phyloP scores from a whole-genome alignment of 1,140 invertebrate genomes.

The Thaumatotibia leucotreta region DNA sequence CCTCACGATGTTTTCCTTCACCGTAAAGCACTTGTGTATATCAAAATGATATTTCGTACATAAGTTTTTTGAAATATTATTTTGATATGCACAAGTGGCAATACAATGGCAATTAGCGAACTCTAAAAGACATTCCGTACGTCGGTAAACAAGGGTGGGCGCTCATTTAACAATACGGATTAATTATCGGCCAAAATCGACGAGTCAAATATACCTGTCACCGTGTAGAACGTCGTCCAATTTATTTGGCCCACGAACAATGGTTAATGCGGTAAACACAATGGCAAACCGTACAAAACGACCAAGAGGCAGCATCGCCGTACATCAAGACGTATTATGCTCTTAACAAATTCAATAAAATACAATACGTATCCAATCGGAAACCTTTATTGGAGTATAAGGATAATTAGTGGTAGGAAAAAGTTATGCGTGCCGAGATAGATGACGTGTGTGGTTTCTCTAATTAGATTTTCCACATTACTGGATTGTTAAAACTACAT shows the following conservation, averaged over 20 bases:
- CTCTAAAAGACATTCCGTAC: constrained; percentile 30
- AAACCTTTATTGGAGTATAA: not conserved
- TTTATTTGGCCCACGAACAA: constrained; percentile 70
- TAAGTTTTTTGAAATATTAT: too few species aligned
- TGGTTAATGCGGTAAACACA: constrained; percentile 70
- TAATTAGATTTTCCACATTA: not conserved
- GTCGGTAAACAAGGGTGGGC: constrained; percentile 59
- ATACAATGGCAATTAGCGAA: constrained; percentile 23
- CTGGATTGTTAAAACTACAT: too few species aligned
- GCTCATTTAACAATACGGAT: constrained; percentile 69
- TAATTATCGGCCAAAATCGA: constrained; percentile 74
- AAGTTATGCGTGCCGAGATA: not conserved
- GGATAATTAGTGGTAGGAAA: not conserved
- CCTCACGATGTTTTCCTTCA: too few species aligned
- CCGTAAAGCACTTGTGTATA: too few species aligned
- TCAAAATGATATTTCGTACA: too few species aligned
- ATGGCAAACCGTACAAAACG: constrained; percentile 54
- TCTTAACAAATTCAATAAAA: constrained; percentile 10
- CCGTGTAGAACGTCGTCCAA: constrained; percentile 60
- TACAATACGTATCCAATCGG: not conserved
- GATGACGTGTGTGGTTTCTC: not conserved
- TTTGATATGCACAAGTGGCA: too few species aligned
- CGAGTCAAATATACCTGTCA: constrained; percentile 75
- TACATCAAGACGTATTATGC: constrained; percentile 4
- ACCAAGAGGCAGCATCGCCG: constrained; percentile 24